Conservation (phyloP, 2,797 vertebrate species). For the Amazona finschi region DNA sequence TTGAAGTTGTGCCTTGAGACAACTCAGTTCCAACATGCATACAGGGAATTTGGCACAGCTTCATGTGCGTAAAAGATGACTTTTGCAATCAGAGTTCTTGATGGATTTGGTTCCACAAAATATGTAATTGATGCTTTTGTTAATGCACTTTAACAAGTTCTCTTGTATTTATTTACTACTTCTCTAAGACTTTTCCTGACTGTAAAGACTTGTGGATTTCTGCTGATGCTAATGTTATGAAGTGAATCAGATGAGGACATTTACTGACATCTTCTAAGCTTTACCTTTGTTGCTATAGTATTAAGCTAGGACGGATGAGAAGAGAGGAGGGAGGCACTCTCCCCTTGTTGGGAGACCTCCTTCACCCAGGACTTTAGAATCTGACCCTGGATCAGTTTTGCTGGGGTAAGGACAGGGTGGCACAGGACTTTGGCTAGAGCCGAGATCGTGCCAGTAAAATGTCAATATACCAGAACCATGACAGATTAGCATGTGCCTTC, state of each 20-base stretch:
- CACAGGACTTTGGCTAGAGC: slow-evolving; percentile 41
- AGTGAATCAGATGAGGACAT: neutral
- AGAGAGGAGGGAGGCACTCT: neutral
- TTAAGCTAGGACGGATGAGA: neutral
- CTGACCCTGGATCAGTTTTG: neutral
- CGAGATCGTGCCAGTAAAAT: neutral
- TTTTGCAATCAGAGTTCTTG: neutral
- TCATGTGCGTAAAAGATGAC: neutral
- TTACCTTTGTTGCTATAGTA: neutral
- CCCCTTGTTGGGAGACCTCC: neutral
- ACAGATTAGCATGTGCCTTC: slow-evolving; percentile 10
- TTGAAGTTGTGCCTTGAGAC: neutral
- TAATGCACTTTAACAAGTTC: neutral
- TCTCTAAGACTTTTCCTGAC: neutral
- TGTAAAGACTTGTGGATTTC: neutral
- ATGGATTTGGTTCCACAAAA: neutral
- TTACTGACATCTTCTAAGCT: neutral
- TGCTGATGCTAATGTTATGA: neutral
- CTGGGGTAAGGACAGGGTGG: neutral
- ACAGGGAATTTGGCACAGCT: neutral
- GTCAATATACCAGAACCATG: neutral
- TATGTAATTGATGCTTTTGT: neutral
- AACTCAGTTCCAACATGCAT: neutral
- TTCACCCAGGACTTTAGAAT: neutral
- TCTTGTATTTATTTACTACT: neutral